These are phyloP conservation scores for Polydesmus complanatus DNA, from an alignment of 2,888 invertebrate species.

Conservation along the genomic window DNA sequence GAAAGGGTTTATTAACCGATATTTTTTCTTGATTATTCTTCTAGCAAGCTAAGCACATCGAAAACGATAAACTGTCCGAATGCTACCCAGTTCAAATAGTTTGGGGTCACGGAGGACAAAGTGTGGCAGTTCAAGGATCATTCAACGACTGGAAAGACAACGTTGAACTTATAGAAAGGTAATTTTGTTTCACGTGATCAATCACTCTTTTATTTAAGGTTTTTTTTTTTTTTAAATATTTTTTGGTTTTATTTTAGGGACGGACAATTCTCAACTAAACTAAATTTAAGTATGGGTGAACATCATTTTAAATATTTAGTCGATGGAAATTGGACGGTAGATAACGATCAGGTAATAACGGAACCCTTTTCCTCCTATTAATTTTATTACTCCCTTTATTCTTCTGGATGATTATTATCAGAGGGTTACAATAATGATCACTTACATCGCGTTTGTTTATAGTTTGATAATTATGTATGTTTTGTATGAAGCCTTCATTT, in stretches of 20 bases:
- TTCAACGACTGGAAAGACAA: conserved; percentile 15
- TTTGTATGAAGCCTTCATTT: too few relatives aligned
- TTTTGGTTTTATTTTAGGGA: conserved; percentile 8
- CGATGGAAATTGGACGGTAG: conserved; percentile 83
- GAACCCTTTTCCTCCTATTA: too few relatives aligned
- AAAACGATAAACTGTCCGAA: neutral
- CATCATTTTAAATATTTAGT: conserved; percentile 92
- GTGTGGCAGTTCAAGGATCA: conserved; percentile 10
- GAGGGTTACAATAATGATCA: too few relatives aligned
- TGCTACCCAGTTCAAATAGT: neutral
- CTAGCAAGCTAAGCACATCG: neutral
- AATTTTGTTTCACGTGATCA: neutral
- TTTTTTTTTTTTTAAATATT: neutral
- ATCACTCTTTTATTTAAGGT: neutral
- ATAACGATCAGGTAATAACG: conserved; percentile 53
- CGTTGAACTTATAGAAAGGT: conserved; percentile 13
- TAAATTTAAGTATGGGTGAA: conserved; percentile 85
- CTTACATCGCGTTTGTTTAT: too few relatives aligned
- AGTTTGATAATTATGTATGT: too few relatives aligned
- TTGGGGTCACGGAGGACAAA: conserved; percentile 13
- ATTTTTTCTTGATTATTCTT: neutral
- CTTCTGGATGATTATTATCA: too few relatives aligned
- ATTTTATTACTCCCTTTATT: too few relatives aligned
- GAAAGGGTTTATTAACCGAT: too few relatives aligned
- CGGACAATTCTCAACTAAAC: conserved; percentile 14